Evolutionary conservation across 37 sponge, comb jelly and placozoan species (phyloP), one percentile per base, ranked within the genome.

Genomic region (Beroe forskalii): DNA sequence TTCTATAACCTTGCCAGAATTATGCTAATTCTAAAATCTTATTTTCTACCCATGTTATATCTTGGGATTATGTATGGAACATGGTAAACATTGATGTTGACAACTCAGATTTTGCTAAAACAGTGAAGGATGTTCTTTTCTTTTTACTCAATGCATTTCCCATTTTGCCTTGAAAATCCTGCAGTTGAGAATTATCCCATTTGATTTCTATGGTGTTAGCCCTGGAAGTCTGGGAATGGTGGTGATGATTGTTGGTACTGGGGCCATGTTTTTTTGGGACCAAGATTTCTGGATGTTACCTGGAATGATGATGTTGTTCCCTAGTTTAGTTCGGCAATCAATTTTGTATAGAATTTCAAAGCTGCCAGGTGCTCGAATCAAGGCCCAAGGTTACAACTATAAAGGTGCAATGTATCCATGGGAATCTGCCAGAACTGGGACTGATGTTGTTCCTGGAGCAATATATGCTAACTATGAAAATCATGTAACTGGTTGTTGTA

Each of bases 211-310:
- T 32, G 75, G 75, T 8, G 75, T 72, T 12, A 72, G 75, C 75
- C 75, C 75, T 35, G 75, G 75, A 35, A 72, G 75, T 72, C 30
- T 72, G 37, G 75, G 75, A 22, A 72, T 35, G 12, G 75, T 35
- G 2, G 38, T 35, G 14, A 39, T 36, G 2, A 30, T 20, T 3
- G 22, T 35, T 4, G 75, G 33, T 30, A 35, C 28, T 39, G 28
- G 75, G 75, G 75, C 38, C 9, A 35, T 35, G 6, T 35, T 72
- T 35, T 72, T 72, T 39, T 72, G 75, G 75, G 75, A 72, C 20
- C 75, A 72, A 39, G 75, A 72, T 32, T 20, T 72, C 8, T 72
- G 75, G 75, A 72, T 72, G 75, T 30, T 72, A 30, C 75, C 75
- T 38, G 75, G 75, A 12, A 39, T 72, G 0, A 32, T 72, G 40